phyloP scores from a whole-genome alignment of 2,797 vertebrate species.

The Holocentrus rufus region DNA sequence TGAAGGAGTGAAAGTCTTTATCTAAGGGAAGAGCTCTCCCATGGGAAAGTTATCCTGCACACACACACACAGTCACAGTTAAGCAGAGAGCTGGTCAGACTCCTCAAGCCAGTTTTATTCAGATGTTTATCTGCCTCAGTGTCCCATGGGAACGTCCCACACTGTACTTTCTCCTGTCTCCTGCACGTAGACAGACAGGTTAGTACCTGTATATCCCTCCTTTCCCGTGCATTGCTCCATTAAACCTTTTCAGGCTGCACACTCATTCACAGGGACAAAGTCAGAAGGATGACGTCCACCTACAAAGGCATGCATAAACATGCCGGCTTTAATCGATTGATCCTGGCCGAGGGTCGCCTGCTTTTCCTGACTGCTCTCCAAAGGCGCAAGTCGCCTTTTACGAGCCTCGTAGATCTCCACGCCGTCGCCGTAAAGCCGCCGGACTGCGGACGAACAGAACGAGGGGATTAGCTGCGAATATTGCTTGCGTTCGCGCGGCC shows the following conservation, averaged over 20 bases:
- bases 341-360: neutral
- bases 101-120: conserved; percentile 47
- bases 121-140: conserved; percentile 35
- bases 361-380: neutral
- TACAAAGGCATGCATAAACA: neutral
- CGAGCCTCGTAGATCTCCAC: neutral
- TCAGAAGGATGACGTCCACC: neutral
- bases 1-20: conserved; percentile 24
- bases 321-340: neutral
- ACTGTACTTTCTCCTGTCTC: conserved; percentile 14
- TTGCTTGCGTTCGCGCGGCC: neutral
- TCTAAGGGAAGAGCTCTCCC: conserved; percentile 25
- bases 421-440: neutral
- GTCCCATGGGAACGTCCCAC: neutral
- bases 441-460: neutral
- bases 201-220: neutral
- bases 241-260: neutral
- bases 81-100: conserved; percentile 33
- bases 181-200: neutral
- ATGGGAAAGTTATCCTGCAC: conserved; percentile 21
- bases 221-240: neutral
- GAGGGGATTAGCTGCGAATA: neutral
- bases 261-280: neutral
- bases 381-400: neutral
- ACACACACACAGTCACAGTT: neutral